A percentile compares a stretch with the other conserved stretches of the same genome.
Evolutionary conservation across 1,140 invertebrate species (phyloP).

Genomic region (Eueides isabella): DNA sequence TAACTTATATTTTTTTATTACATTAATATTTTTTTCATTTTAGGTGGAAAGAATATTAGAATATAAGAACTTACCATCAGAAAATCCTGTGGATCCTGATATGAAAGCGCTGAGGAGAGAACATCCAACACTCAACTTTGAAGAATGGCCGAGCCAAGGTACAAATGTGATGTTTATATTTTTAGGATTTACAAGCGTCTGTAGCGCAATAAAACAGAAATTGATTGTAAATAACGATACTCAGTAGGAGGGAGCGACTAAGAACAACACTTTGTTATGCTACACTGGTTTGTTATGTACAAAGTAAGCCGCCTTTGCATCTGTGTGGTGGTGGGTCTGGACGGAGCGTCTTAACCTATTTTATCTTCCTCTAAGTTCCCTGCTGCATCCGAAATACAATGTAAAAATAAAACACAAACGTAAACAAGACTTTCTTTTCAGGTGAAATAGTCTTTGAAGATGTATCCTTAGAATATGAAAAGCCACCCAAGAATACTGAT

Average conservation of each 20-base stretch:
- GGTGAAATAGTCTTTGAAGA: constrained; percentile 86
- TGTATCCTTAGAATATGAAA: constrained; percentile 84
- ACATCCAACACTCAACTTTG: constrained; percentile 65
- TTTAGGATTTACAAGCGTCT: not conserved
- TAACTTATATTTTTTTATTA: not conserved
- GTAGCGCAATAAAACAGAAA: too few relatives aligned
- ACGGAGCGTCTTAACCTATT: too few relatives aligned
- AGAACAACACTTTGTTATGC: too few relatives aligned
- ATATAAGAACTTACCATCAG: constrained; percentile 86
- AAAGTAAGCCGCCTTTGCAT: too few relatives aligned
- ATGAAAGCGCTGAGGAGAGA: constrained; percentile 61
- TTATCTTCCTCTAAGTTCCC: too few relatives aligned
- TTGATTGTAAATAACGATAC: too few relatives aligned
- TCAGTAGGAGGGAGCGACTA: too few relatives aligned
- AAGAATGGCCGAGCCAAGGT: constrained; percentile 77
- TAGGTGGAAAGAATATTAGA: constrained; percentile 88
- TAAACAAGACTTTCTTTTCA: constrained; percentile 30
- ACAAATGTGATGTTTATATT: not conserved
- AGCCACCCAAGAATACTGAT: constrained; percentile 50
- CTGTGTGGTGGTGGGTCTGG: too few relatives aligned
- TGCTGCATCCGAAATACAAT: too few relatives aligned
- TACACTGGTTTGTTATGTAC: too few relatives aligned
- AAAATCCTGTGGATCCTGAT: constrained; percentile 81
- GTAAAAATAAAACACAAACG: not conserved
- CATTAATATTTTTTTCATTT: not conserved